A percentile compares a stretch with the other conserved stretches of the same genome.
Evolutionary conservation across 2,797 vertebrate species (phyloP).

Genomic region (Cetoscarus ocellatus): DNA sequence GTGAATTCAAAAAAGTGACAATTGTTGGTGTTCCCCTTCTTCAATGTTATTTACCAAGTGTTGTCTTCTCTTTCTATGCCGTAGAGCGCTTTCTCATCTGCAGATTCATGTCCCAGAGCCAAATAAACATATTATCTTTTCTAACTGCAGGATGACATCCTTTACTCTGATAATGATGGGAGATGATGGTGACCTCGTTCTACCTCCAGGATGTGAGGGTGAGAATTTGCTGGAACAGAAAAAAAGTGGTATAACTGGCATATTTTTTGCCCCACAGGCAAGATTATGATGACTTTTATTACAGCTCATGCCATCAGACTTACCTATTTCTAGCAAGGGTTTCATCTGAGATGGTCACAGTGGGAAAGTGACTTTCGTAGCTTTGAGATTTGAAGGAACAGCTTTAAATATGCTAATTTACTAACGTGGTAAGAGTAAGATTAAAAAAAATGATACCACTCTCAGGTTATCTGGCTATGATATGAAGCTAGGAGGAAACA

Average conservation of each 20-base stretch:
- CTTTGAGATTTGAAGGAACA: background rate
- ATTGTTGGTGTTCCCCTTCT: background rate
- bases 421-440: background rate
- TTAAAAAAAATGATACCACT: background rate
- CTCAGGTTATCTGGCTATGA: background rate
- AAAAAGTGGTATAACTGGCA: background rate
- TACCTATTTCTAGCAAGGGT: background rate
- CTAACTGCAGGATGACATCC: conserved; percentile 2
- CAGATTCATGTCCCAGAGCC: background rate
- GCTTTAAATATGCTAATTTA: background rate
- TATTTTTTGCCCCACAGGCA: background rate
- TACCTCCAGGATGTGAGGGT: background rate
- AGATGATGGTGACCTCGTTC: conserved; percentile 15
- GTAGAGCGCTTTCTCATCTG: background rate
- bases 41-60: conserved; percentile 3
- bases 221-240: conserved; percentile 3
- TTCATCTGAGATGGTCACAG: background rate
- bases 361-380: background rate
- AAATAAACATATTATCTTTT: background rate
- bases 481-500: background rate
- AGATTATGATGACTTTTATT: background rate
- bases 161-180: conserved; percentile 4
- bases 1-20: background rate
- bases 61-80: background rate
- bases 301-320: background rate